phyloP scores from a whole-genome alignment of 2,888 invertebrate genomes.

The Synanthedon formicaeformis region DNA sequence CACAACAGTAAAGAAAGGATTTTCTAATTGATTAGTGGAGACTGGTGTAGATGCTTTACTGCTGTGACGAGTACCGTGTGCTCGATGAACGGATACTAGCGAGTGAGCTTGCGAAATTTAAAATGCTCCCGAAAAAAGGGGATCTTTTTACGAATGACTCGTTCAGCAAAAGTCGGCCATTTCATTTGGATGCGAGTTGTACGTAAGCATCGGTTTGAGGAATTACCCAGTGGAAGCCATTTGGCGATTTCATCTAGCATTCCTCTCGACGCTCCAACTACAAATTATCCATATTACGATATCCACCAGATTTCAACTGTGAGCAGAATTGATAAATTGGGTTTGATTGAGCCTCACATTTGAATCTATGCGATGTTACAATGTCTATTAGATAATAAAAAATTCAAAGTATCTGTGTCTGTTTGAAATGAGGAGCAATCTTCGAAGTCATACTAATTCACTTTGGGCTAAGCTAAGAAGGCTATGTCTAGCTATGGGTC shows the following conservation, averaged over 20 bases:
- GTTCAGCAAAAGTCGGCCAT: conserved; percentile 15
- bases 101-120: background rate
- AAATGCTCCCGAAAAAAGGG: background rate
- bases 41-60: background rate
- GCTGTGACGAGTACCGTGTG: background rate
- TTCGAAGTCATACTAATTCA: no score
- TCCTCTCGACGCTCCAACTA: background rate
- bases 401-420: no score
- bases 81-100: background rate
- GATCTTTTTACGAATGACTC: conserved; percentile 11
- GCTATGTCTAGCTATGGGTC: no score
- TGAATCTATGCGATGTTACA: no score
- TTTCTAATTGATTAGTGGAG: background rate
- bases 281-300: no score
- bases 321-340: no score
- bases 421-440: no score
- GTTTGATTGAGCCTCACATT: no score
- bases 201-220: background rate
- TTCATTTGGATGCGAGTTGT: conserved; percentile 16
- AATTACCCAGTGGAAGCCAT: background rate
- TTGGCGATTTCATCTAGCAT: background rate
- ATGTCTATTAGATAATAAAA: no score
- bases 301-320: no score
- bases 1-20: background rate
- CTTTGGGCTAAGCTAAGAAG: no score